Percentiles rank a stretch among this genome's conserved stretches.
Conservation (phyloP, 2,113 vertebrate species). For the Lophotis ruficrista region DNA sequence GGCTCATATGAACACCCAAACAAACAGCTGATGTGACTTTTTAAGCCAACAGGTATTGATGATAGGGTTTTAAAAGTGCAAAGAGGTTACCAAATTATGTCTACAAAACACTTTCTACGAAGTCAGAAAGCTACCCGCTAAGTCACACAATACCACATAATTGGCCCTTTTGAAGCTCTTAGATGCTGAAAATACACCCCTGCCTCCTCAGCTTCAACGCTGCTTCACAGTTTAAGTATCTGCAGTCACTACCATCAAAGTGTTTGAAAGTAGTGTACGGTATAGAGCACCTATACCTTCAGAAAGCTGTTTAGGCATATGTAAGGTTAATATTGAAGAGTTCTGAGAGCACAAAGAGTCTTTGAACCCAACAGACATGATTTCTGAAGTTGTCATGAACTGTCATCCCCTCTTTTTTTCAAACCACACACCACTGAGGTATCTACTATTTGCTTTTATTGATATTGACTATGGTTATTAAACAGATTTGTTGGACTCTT, state of each 20-base stretch:
- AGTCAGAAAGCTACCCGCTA: background rate
- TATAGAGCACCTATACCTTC: background rate
- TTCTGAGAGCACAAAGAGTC: background rate
- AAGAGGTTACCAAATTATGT: background rate
- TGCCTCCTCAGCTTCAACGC: accelerated
- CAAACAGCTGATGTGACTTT: background rate
- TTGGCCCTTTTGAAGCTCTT: background rate
- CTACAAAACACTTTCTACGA: background rate
- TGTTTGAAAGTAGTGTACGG: background rate
- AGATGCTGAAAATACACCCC: background rate
- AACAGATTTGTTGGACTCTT: background rate
- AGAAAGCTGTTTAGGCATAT: background rate
- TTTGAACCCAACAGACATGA: background rate
- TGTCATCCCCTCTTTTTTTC: background rate
- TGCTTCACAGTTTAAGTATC: background rate
- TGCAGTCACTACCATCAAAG: too few relatives aligned
- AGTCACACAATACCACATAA: background rate
- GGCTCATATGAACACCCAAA: background rate
- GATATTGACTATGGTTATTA: background rate
- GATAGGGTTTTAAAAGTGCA: background rate
- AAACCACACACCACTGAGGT: background rate
- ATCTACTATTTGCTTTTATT: background rate
- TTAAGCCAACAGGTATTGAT: background rate
- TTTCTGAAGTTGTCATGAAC: background rate
- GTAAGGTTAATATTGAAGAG: background rate